A percentile compares a stretch with the other conserved stretches of the same genome.
Conservation (phyloP, 2,113 vertebrate genomes). For the Piprites chloris region DNA sequence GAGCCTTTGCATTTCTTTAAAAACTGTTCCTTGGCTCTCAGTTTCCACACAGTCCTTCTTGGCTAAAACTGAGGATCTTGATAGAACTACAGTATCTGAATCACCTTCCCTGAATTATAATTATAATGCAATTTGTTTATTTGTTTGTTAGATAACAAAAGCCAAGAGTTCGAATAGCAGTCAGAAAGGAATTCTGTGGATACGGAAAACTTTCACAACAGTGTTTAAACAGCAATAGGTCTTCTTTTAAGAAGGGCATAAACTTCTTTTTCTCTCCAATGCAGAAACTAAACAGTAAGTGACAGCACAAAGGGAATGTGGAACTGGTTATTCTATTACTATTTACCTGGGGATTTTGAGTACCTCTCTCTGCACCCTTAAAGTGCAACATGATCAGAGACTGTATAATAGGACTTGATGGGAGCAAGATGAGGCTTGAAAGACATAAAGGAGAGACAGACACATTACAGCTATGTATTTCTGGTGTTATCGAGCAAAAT, state of each 20-base stretch:
- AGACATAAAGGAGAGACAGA: background rate
- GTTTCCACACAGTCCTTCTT: background rate
- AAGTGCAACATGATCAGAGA: background rate
- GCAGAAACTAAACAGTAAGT: background rate
- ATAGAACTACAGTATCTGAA: background rate
- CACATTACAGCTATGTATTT: background rate
- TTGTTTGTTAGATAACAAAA: background rate
- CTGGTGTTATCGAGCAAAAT: background rate
- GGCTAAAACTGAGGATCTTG: background rate
- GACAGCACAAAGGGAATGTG: background rate
- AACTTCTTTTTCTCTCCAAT: background rate
- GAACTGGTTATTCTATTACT: background rate
- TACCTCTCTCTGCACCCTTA: background rate
- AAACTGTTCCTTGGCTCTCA: background rate
- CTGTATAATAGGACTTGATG: background rate
- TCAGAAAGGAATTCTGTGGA: background rate
- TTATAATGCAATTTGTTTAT: background rate
- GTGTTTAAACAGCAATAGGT: background rate
- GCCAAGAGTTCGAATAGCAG: background rate
- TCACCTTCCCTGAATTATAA: background rate
- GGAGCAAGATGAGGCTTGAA: background rate
- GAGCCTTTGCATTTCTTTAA: background rate
- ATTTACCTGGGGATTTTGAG: background rate
- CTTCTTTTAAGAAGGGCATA: background rate
- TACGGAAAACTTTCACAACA: background rate